phyloP scores from a whole-genome alignment of 2,888 invertebrate species.

The Eristalis tenax region DNA sequence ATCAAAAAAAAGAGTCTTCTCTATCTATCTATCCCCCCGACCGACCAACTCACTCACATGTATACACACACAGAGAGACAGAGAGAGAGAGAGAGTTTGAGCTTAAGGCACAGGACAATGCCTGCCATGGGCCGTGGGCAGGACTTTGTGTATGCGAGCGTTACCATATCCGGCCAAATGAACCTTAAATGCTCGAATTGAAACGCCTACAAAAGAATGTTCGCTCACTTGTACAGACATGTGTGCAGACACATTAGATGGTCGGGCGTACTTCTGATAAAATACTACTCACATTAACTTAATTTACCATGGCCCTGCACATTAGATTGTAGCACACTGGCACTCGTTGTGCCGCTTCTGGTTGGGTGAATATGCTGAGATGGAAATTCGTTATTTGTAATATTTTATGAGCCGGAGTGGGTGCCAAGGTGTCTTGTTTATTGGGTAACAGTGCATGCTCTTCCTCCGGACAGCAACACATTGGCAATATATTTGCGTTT shows the following conservation, averaged over 20 bases:
- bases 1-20: slow-evolving; percentile 49
- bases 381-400: slow-evolving; percentile 45
- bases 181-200: slow-evolving; percentile 59
- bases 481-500: slow-evolving; percentile 46
- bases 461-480: slow-evolving; percentile 21
- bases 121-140: slow-evolving; percentile 30
- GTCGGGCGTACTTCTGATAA: slow-evolving; percentile 37
- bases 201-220: slow-evolving; percentile 56
- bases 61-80: too few relatives aligned
- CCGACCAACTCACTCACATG: too few relatives aligned
- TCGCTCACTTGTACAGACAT: neutral
- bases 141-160: slow-evolving; percentile 11
- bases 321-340: slow-evolving; percentile 1
- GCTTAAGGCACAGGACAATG: neutral
- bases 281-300: slow-evolving; percentile 56
- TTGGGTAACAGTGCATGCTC: slow-evolving; percentile 39
- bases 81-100: too few relatives aligned
- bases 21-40: slow-evolving; percentile 11
- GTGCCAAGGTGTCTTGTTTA: slow-evolving; percentile 10
- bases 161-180: slow-evolving; percentile 49
- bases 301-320: slow-evolving; percentile 47
- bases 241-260: neutral
- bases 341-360: neutral
- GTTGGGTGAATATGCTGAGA: slow-evolving; percentile 46
- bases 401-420: slow-evolving; percentile 25